phyloP scores from a whole-genome alignment of 2,888 invertebrate species.

The Tridacna gigas region DNA sequence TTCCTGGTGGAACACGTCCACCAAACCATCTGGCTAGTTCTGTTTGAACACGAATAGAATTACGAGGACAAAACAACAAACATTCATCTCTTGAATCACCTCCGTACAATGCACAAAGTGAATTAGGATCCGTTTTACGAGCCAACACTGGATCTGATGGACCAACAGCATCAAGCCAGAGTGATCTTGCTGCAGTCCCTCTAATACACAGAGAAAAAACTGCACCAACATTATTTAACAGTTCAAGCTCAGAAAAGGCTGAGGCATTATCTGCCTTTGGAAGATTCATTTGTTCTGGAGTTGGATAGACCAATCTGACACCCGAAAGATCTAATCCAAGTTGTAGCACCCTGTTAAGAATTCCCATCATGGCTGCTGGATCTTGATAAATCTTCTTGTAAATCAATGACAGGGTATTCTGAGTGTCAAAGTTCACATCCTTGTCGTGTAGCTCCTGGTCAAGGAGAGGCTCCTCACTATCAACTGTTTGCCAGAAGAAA shows the following conservation, averaged over 20 bases:
- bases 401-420: conserved; percentile 81
- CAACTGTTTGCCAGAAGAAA: conserved; percentile 83
- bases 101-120: conserved; percentile 81
- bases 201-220: conserved; percentile 80
- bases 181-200: conserved; percentile 77
- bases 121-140: conserved; percentile 80
- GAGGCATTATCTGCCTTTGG: conserved; percentile 60
- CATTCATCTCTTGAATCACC: conserved; percentile 79
- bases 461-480: conserved; percentile 74
- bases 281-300: conserved; percentile 71
- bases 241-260: conserved; percentile 60
- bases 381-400: conserved; percentile 80
- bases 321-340: conserved; percentile 81
- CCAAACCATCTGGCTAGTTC: conserved; percentile 83
- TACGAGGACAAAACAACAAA: conserved; percentile 81
- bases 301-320: conserved; percentile 79
- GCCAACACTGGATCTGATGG: conserved; percentile 82
- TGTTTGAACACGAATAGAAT: conserved; percentile 70
- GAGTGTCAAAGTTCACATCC: conserved; percentile 73
- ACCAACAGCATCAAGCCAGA: conserved; percentile 82
- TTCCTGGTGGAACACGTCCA: conserved; percentile 78
- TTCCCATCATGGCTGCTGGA: conserved; percentile 79
- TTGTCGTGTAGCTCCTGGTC: conserved; percentile 69
- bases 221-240: conserved; percentile 78
- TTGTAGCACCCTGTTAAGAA: conserved; percentile 78